Base-by-base conservation (phyloP, 2,797 vertebrate genomes). In the Propithecus perrieri region DNA sequence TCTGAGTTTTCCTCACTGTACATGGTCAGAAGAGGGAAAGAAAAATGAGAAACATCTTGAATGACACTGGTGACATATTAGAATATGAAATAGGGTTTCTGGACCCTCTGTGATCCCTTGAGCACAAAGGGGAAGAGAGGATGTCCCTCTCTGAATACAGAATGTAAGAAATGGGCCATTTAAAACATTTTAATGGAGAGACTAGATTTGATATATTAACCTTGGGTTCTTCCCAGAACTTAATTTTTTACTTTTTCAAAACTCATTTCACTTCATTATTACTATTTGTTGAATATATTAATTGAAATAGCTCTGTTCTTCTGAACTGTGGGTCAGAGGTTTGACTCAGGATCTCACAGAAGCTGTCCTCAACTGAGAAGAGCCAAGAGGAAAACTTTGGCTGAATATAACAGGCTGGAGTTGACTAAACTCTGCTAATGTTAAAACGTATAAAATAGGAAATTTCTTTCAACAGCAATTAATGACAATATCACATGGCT, bases 221-320 rank as follows among this genome's bases (percentile, higher is more conserved):
- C 28, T 72, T 53, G 28, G 6, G 4, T 81, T 95, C 85, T 24
- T 85, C 59, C 43, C 38, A 83, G 63, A 89, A 28, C 24, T 96
- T 88, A 71, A 79, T 71, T 95, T 79, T 95, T 26, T 14, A 91
- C 63, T 93, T 85, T 48, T 59, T 90, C 48, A 81, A 63, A 92
- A 65, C 26, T 59, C 59, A 92, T 93, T 88, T 90, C n/a, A 85
- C 18, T 59, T 85, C 79, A 94, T 91, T 94, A 75, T 18, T 24
- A 72, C 3, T 35, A 89, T 72, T 88, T 93, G 61, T 57, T 92
- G 61, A 92, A 86, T 92, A 55, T 57, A 79, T 92, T 94, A 89
- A 50, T 71, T 80, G 78, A 89, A 96, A 92, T 33, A 65, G 6
- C 10, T 61, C 57, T 55, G n/a, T 30, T 75, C 33, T 69, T 81